A percentile compares a stretch with the other conserved stretches of the same genome.
These are phyloP conservation scores for Agapornis roseicollis DNA, from an alignment of 2,113 vertebrate genomes.

Conservation along the genomic window DNA sequence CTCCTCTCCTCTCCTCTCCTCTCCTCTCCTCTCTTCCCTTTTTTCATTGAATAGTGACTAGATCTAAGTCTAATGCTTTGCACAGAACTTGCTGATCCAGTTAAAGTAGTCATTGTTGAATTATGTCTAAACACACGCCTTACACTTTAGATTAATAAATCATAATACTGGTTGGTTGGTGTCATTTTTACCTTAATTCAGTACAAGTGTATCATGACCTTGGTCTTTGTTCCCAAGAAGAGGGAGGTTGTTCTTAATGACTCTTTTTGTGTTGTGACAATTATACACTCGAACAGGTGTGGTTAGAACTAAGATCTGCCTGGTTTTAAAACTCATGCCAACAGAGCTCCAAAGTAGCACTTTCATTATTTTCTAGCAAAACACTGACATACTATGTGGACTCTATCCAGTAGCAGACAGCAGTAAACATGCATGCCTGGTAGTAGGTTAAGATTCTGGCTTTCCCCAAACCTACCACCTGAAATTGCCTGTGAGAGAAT, in stretches of 20 bases:
- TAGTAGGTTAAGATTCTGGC: background rate
- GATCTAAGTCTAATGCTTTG: background rate
- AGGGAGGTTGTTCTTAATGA: background rate
- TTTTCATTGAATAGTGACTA: background rate
- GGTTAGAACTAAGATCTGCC: background rate
- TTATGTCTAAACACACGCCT: background rate
- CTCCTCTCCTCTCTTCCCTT: background rate
- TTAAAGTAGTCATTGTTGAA: background rate
- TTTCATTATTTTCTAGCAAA: background rate
- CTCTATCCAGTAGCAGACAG: background rate
- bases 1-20: too few species aligned
- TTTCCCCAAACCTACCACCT: background rate
- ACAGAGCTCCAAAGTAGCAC: background rate
- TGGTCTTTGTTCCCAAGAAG: background rate
- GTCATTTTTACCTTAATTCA: background rate
- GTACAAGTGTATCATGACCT: background rate
- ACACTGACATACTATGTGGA: background rate
- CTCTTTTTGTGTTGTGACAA: background rate
- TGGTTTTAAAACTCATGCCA: background rate
- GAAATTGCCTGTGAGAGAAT: conserved; percentile 4
- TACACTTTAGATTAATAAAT: background rate
- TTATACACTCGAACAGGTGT: background rate
- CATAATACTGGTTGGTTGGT: background rate
- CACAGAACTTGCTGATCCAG: background rate
- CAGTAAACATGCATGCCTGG: background rate